Evolutionary conservation across 2,888 invertebrate species (phyloP), one percentile per base, ranked within the genome.

Genomic region (Hydropsyche betteni): DNA sequence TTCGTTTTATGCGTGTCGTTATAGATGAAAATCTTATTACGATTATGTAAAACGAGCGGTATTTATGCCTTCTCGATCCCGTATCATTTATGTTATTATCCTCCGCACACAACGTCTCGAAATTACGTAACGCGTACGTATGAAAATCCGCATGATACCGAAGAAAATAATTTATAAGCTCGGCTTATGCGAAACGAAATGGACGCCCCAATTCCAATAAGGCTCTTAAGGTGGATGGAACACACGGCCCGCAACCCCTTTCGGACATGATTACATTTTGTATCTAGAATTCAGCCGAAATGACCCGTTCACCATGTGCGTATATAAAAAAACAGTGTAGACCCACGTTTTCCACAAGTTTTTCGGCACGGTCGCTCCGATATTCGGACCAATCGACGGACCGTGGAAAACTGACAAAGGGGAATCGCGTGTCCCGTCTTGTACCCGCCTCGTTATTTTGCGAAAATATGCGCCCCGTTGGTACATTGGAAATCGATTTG

Each of bases 141-240:
- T 70, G 70, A 70, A 70, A 52, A 70, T 70, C 70, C 70, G 53
- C 34, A 70, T 33, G 70, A 70, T 53, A 70, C 33, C 64, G 53
- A 33, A 53, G 52, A 52, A 70, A 70, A 70, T 70, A 70, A 70
- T 70, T 70, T 70, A 70, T 70, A 70, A 73, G 73, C 74, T 58
- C 58, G 55, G 73, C 53, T 76, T 64, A 69, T 76, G 74, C 69
- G 69, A 61, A 55, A 51, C 64, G 68, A 74, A 76, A 76, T 52
- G 61, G 69, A 73, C 69, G 58, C 68, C 73, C 58, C 74, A 74
- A 73, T 76, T 74, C 76, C 76, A 76, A 76, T 76, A 76, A 72
- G 76, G 76, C 55, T 68, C 55, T 16, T 14, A 73, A 76, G 76
- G 76, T 76, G 69, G 69, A 74, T 44, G 44, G 44, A 44, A 44